Conservation (phyloP, 2,797 vertebrate species). For the Tokudaia tokunoshimensis region DNA sequence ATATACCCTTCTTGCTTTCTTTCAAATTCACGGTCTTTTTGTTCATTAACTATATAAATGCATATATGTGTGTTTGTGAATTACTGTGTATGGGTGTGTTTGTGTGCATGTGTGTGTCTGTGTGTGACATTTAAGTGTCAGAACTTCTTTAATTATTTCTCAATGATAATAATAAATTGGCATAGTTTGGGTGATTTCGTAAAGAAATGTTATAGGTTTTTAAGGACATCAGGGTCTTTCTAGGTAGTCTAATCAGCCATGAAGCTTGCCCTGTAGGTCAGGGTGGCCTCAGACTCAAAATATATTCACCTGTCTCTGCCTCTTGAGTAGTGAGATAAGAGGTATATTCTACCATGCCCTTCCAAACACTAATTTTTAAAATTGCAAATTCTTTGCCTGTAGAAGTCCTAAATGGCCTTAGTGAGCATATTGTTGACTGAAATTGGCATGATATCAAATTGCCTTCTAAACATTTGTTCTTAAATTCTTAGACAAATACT, state of each 20-base stretch:
- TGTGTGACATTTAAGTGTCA: neutral
- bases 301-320: neutral
- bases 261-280: neutral
- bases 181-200: neutral
- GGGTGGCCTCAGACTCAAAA: neutral
- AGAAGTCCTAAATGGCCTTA: neutral
- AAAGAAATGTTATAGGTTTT: neutral
- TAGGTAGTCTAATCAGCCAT: neutral
- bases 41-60: neutral
- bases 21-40: neutral
- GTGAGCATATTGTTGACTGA: neutral
- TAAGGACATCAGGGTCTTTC: neutral
- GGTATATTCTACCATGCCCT: too few species aligned
- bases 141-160: neutral
- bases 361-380: neutral
- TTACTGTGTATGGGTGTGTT: neutral
- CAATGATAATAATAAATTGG: neutral
- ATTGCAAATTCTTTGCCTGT: neutral
- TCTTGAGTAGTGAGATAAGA: too few species aligned
- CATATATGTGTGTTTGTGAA: too few species aligned
- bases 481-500: neutral
- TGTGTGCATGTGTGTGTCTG: neutral
- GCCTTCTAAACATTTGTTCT: neutral
- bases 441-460: neutral
- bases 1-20: too few species aligned